phyloP scores from a whole-genome alignment of 2,113 vertebrate genomes.

The Cyanoderma ruficeps region DNA sequence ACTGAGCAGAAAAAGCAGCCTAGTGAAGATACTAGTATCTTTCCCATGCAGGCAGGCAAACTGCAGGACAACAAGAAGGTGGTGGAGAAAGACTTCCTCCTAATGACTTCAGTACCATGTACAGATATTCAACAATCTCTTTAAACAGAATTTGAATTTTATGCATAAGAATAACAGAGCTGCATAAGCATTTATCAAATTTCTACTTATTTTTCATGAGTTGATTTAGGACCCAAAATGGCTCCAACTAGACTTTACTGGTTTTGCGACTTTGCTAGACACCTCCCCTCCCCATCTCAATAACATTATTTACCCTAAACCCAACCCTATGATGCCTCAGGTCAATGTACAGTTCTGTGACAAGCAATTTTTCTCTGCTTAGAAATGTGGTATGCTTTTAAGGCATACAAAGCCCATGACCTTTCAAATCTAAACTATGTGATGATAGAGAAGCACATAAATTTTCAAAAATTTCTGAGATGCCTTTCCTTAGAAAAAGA shows the following conservation, averaged over 20 bases:
- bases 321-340: background rate
- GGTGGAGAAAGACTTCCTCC: background rate
- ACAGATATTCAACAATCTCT: background rate
- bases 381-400: background rate
- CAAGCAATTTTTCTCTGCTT: background rate
- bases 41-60: background rate
- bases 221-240: background rate
- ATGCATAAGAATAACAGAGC: background rate
- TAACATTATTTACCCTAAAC: background rate
- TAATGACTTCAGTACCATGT: background rate
- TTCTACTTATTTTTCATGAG: background rate
- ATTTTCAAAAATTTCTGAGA: background rate
- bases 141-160: background rate
- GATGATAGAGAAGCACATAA: background rate
- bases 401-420: background rate
- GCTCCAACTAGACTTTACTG: background rate
- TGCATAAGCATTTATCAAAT: background rate
- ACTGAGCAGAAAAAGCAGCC: background rate
- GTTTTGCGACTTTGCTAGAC: background rate
- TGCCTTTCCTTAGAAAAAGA: background rate
- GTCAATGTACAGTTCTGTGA: background rate
- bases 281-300: background rate
- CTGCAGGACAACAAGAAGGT: background rate
- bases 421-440: background rate
- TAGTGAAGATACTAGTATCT: rapidly evolving